Conservation (phyloP, 2,113 vertebrate species). For the Narcine bancroftii region DNA sequence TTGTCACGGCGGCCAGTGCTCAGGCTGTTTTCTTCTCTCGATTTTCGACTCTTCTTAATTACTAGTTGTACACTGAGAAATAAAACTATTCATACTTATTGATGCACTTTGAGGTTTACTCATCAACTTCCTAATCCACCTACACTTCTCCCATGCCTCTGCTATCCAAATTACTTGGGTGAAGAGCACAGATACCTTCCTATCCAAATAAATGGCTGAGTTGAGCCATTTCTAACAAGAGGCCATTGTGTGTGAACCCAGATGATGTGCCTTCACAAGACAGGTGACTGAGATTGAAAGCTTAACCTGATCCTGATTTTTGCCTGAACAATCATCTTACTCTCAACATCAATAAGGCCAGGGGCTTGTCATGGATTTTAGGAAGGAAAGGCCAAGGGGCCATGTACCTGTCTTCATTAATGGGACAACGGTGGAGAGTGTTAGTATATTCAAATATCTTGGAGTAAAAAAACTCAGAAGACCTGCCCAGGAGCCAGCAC, state of each 20-base stretch:
- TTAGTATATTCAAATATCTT: too few relatives aligned
- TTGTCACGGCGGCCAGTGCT: too few relatives aligned
- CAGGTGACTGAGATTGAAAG: background rate
- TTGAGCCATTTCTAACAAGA: background rate
- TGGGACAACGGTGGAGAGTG: too few relatives aligned
- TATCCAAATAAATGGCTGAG: background rate
- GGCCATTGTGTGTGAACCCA: background rate
- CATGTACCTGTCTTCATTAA: too few relatives aligned
- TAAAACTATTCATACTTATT: background rate
- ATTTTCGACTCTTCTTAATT: too few relatives aligned
- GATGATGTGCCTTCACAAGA: background rate
- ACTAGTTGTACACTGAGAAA: background rate
- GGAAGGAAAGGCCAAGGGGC: too few relatives aligned
- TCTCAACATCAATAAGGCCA: too few relatives aligned
- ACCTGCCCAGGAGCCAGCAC: too few relatives aligned
- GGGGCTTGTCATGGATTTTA: too few relatives aligned
- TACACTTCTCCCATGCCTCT: background rate
- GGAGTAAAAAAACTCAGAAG: too few relatives aligned
- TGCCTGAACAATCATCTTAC: background rate
- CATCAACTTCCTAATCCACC: background rate
- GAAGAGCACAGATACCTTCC: background rate
- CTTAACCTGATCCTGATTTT: background rate
- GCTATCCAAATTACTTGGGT: background rate
- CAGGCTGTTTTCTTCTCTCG: too few relatives aligned
- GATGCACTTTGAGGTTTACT: too few relatives aligned